phyloP scores from a whole-genome alignment of 2,888 invertebrate species.

The Papilio protenor region DNA sequence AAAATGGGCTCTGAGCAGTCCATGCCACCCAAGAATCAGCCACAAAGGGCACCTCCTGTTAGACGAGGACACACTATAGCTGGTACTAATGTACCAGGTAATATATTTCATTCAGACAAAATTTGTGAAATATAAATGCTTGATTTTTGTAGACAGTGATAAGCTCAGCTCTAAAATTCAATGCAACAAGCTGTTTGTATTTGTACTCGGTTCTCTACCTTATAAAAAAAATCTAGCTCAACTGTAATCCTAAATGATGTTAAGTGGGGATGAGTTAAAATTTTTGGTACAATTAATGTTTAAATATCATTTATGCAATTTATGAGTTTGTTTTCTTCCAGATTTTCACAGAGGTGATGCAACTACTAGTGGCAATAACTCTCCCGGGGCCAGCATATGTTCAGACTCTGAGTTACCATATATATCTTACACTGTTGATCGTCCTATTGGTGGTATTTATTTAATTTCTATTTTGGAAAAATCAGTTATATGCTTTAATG shows the following conservation, averaged over 20 bases:
- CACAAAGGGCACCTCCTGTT: conserved; percentile 69
- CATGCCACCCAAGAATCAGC: conserved; percentile 72
- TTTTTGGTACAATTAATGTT: no score
- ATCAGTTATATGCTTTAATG: background rate
- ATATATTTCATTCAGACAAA: background rate
- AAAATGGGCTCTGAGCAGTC: conserved; percentile 87
- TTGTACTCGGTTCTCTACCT: background rate
- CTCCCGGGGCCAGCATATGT: conserved; percentile 94
- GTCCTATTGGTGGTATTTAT: conserved; percentile 91
- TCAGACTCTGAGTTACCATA: conserved; percentile 95
- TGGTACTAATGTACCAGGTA: conserved; percentile 70
- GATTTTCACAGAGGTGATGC: conserved; percentile 67
- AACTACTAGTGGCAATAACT: conserved; percentile 88
- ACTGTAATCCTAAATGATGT: background rate
- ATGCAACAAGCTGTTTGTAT: background rate
- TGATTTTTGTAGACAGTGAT: background rate
- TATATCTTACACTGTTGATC: conserved; percentile 94
- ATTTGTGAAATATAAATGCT: no score
- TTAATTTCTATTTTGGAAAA: background rate
- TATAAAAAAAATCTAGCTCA: background rate
- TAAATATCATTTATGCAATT: background rate
- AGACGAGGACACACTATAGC: conserved; percentile 80
- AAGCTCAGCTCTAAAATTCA: background rate
- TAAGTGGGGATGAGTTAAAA: no score
- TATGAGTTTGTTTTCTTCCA: conserved; percentile 46